Base-by-base conservation (phyloP, 2,888 invertebrate species). In the Carabus problematicus region DNA sequence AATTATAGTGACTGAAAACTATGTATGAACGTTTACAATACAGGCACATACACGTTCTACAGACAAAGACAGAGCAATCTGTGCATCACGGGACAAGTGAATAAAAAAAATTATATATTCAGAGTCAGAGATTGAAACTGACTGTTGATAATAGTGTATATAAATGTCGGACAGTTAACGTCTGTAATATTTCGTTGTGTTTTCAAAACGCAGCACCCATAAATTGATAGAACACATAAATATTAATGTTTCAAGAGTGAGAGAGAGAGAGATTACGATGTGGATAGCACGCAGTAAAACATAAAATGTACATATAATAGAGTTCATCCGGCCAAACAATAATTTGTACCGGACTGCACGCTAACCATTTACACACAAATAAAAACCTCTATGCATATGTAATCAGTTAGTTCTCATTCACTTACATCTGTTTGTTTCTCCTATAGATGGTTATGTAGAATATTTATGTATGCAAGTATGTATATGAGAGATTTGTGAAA, bases 181-280 rank as follows among this genome's bases (percentile, higher is more conserved):
- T 52, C 52, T 52, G 19, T 52, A 52, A 52, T 52, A 52, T 52
- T 52, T 52, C 52, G 52, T 29, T 29, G 29, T 29, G 29, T 29
- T 29, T 29, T 29, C 29, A 52, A 19, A 64, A 56, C 64, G 56
- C 43, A 19, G 56, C 12, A n/a, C 62, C 11, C 64, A 64, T 64
- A 56, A 64, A 64, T 64, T 64, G 43, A 56, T 56, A 56, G 64
- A 43, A 56, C 64, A 56, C 56, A 64, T 64, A 64, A 64, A 64
- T 64, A 64, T 64, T 64, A 64, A 64, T 64, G 64, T 45, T 64
- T 41, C 19, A 40, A 64, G 43, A 29, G 29, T 3, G 29, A 29
- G 29, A 29, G 29, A 29, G 29, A 29, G 29, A 29, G 29, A 55
- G 42, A 42, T 18, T 56, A 64, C 45, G 64, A 64, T 56, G 45